phyloP scores from a whole-genome alignment of 2,113 vertebrate genomes.

The Damaliscus lunatus region DNA sequence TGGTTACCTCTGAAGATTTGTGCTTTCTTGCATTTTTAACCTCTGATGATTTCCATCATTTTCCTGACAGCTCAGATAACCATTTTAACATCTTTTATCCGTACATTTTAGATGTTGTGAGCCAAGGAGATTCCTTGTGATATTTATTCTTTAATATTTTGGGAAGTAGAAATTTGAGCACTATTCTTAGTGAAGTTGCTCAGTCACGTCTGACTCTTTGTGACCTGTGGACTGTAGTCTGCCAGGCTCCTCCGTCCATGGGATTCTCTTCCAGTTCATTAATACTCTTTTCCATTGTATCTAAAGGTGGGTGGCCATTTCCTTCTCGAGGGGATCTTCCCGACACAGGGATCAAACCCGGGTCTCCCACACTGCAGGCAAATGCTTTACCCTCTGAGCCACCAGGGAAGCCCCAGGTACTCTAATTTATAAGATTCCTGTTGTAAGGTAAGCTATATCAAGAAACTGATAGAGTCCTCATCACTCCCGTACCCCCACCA shows the following conservation, averaged over 20 bases:
- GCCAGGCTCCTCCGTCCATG: accelerated
- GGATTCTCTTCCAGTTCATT: too few species aligned
- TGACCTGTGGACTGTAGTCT: too few species aligned
- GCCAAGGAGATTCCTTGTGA: neutral
- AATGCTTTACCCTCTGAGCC: too few species aligned
- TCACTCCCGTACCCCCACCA: accelerated
- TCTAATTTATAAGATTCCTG: neutral
- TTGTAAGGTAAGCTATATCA: neutral
- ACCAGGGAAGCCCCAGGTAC: neutral
- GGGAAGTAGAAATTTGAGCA: neutral
- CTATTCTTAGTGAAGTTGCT: neutral
- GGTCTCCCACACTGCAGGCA: too few species aligned
- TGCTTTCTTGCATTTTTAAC: neutral
- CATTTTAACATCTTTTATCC: neutral
- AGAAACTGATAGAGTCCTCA: neutral
- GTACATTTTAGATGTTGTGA: neutral
- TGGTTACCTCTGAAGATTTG: neutral
- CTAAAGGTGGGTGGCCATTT: too few species aligned
- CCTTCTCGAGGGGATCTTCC: too few species aligned
- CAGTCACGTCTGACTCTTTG: too few species aligned
- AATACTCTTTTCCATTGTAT: too few species aligned
- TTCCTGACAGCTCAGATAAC: neutral
- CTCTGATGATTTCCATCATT: neutral
- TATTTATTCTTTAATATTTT: neutral
- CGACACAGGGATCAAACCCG: accelerated